Evolutionary conservation across 2,113 vertebrate species (phyloP).

Genomic region (Gallinago jamesoni): DNA sequence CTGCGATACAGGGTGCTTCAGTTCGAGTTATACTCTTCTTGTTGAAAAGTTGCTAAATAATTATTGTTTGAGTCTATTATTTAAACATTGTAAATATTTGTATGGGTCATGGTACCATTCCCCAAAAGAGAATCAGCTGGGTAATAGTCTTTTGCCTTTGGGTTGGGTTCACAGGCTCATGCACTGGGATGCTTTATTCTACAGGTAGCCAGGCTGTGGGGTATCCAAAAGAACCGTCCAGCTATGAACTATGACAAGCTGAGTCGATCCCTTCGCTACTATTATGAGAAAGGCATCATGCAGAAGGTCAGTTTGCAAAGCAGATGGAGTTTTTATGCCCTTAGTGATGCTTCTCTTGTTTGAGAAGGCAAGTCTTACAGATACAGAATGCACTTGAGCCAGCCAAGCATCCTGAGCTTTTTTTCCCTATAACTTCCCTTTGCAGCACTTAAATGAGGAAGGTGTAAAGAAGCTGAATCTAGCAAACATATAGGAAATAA

Average conservation of each 20-base stretch:
- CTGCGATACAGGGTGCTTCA: neutral
- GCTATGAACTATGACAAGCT: conserved; percentile 99
- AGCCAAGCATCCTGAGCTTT: neutral
- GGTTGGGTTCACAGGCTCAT: neutral
- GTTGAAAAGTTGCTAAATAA: neutral
- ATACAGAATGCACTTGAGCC: neutral
- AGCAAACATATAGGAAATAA: neutral
- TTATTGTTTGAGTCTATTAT: neutral
- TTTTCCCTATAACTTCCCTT: neutral
- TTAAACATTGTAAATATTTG: neutral
- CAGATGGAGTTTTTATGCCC: neutral
- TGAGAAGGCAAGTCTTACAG: neutral
- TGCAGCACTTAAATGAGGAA: neutral
- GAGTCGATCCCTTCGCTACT: conserved; percentile 95
- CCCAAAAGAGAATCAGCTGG: neutral
- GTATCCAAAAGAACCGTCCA: conserved; percentile 98
- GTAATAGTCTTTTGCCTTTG: neutral
- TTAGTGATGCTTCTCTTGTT: neutral
- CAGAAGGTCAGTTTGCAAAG: conserved; percentile 86
- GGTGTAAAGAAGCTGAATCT: neutral
- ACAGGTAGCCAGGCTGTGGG: conserved; percentile 97
- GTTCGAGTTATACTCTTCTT: neutral
- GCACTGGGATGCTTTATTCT: neutral
- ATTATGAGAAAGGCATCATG: conserved; percentile 99
- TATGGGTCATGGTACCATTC: fast-evolving